Evolutionary conservation across 2,888 invertebrate genomes (phyloP), one percentile per base, ranked within the genome.

Genomic region (Pyrrhia umbra): DNA sequence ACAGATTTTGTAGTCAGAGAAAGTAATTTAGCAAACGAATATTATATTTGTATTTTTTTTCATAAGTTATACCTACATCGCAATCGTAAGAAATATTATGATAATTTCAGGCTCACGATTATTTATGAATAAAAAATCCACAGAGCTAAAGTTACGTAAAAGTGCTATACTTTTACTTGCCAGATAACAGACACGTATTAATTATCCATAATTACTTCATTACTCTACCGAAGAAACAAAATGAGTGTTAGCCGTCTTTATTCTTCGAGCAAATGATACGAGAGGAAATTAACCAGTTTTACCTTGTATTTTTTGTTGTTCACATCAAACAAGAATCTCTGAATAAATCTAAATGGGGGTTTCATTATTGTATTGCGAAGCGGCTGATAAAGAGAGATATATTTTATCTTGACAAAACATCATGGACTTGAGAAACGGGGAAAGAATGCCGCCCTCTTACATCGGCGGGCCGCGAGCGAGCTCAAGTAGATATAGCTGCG

Each of bases 291-390:
- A 52, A 59, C 58, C 73, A 47, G 56, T 52, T 73, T 57, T 68
- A 62, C 62, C 58, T 62, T 39, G 6, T 30, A 45, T 59, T 45
- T 62, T 56, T 68, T 68, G n/a, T 52, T 74, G 21, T 25, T 46
- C 58, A 40, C 56, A 63, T 59, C 40, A 54, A 59, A 50, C 43
- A 57, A 60, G 39, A 58, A 67, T 64, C 58, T 59, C 50, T 9
- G 58, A 57, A 72, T 72, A 72, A 68, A 77, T 74, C 46, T 68
- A 74, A 74, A 74, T 70, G 51, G 62, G 23, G 62, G 55, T 65
- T 77, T 65, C 54, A 65, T 67, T 73, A 67, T 64, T 64, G 60
- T 76, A 63, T 61, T 73, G 58, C 43, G 23, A 54, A 61, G 54
- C 20, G 39, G 47, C 23, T 39, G 49, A 67, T 65, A 63, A 52